phyloP scores from a whole-genome alignment of 2,113 vertebrate genomes.

The Callocephalon fimbriatum region DNA sequence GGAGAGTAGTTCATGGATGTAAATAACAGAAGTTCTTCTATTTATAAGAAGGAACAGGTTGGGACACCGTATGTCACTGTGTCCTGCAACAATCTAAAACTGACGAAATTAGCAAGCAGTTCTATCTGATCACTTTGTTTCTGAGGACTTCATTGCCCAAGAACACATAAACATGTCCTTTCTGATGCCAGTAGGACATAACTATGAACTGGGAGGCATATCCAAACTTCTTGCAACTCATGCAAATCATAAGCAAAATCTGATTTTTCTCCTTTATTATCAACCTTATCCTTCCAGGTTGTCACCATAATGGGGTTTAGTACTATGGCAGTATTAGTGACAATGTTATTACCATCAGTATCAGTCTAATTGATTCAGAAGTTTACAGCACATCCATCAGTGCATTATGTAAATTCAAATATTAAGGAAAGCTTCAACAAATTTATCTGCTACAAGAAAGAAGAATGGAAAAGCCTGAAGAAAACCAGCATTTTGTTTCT shows the following conservation, averaged over 20 bases:
- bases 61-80: neutral
- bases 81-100: neutral
- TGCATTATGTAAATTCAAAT: neutral
- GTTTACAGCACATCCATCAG: neutral
- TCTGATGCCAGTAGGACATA: neutral
- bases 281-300: neutral
- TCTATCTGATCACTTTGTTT: neutral
- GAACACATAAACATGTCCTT: neutral
- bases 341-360: neutral
- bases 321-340: neutral
- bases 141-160: neutral
- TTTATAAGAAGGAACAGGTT: neutral
- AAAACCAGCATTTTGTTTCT: neutral
- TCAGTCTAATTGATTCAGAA: neutral
- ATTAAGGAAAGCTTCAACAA: neutral
- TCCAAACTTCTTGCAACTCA: neutral
- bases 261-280: neutral
- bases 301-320: neutral
- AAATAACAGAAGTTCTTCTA: neutral
- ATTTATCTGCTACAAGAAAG: neutral
- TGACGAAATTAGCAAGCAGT: neutral
- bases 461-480: neutral
- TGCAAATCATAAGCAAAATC: neutral
- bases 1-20: neutral
- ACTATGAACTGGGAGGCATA: neutral